These are phyloP conservation scores for Stichodactyla helianthus DNA, from an alignment of 64 coral and sea anemone species.

Conservation along the genomic window DNA sequence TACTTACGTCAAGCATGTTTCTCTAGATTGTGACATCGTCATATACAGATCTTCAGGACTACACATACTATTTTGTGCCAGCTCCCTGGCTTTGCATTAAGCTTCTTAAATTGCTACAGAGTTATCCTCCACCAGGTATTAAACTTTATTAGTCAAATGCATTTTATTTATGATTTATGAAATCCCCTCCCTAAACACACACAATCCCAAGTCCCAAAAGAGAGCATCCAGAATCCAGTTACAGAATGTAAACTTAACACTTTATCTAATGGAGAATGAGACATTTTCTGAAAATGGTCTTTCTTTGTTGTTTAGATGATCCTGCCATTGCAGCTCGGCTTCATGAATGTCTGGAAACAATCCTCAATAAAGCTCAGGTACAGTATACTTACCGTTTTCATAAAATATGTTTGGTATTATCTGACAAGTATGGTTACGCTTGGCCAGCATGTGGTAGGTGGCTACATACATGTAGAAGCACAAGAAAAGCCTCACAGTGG, in stretches of 20 bases:
- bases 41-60: conserved; percentile 96
- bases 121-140: conserved; percentile 89
- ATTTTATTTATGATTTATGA: too few relatives aligned
- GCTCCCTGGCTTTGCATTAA: conserved; percentile 98
- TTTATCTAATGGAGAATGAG: neutral
- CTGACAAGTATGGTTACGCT: too few relatives aligned
- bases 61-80: conserved; percentile 98
- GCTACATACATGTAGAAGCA: too few relatives aligned
- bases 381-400: neutral
- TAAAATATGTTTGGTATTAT: too few relatives aligned
- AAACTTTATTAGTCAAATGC: neutral
- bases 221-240: too few relatives aligned
- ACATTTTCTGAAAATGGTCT: neutral
- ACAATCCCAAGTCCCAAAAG: too few relatives aligned
- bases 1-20: neutral
- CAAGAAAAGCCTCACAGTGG: too few relatives aligned
- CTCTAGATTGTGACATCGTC: conserved; percentile 95
- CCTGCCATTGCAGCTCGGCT: conserved; percentile 74
- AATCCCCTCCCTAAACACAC: too few relatives aligned
- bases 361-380: conserved; percentile 99
- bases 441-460: too few relatives aligned
- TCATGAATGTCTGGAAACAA: conserved; percentile 95
- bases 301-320: conserved; percentile 59
- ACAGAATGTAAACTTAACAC: too few relatives aligned
- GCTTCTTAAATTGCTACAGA: conserved; percentile 80